These are phyloP conservation scores for Dyspetes luteomarginatus DNA, from an alignment of 2,888 invertebrate genomes.

Conservation along the genomic window DNA sequence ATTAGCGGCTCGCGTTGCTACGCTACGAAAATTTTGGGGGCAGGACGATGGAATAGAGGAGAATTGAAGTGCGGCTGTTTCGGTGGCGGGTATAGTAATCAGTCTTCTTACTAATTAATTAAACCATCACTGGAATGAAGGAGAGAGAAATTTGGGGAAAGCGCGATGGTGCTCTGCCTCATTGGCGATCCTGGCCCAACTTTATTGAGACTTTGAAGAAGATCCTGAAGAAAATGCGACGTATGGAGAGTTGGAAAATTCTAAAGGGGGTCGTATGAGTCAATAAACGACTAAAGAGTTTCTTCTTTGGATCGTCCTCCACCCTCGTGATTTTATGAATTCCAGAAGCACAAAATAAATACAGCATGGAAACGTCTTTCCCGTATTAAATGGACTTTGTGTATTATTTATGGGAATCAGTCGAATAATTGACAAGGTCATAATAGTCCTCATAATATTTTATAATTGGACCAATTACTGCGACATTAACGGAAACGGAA, in stretches of 20 bases:
- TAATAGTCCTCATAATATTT: no score
- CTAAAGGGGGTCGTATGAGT: conserved; percentile 1
- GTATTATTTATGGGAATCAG: no score
- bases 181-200: conserved; percentile 1
- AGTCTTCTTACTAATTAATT: conserved; percentile 77
- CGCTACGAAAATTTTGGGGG: conserved; percentile 44
- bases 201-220: conserved; percentile 53
- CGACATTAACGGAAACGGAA: no score
- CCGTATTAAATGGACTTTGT: no score
- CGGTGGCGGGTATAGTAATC: conserved; percentile 70
- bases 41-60: conserved; percentile 44
- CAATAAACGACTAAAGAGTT: not conserved
- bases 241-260: conserved; percentile 21
- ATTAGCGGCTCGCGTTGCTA: conserved; percentile 39
- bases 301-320: not conserved
- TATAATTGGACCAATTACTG: no score
- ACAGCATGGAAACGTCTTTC: no score
- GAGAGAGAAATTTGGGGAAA: conserved; percentile 46
- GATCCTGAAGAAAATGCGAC: conserved; percentile 28
- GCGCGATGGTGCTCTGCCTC: conserved; percentile 19
- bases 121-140: conserved; percentile 69
- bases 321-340: not conserved
- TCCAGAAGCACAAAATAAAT: no score
- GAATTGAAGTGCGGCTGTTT: conserved; percentile 60
- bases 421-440: no score